Base-by-base conservation (phyloP, 2,888 invertebrate genomes). In the Liodrosophila aerea region DNA sequence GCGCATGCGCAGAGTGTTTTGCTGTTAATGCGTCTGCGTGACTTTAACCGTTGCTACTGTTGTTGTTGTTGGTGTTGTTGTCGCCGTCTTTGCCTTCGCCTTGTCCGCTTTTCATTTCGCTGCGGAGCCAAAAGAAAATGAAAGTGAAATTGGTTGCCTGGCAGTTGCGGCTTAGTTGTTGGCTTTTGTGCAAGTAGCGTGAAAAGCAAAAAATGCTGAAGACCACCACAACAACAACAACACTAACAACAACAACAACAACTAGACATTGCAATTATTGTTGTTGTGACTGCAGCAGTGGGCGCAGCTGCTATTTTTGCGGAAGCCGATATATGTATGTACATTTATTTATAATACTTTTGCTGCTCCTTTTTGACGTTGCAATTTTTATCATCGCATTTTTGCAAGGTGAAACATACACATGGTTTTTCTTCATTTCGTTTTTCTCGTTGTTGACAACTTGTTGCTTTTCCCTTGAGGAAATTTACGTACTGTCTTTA, bases 81-180 rank as follows among this genome's bases (percentile, higher is more conserved):
- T 18, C 52, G 60, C 44, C 9, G 34, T 27, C 12, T 8, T 40
- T 43, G 41, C 22, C 30, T 49, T 58, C 64, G 67, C 49, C 61
- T 61, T 51, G 60, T 74, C 69, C 64, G 69, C 62, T 72, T 76
- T 80, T 68, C 61, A 59, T 63, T 73, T 71, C 40, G 50, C 59
- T 63, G 65, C 64, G 63, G 64, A 81, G 64, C 56, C 76, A 73
- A 76, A 83, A 70, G 81, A 80, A 86, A 86, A 85, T 73, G 85
- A 85, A 85, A 85, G 86, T 87, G 86, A 87, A 86, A 87, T 78
- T 83, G 70, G 59, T 71, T 54, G 58, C 30, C 37, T 34, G 33
- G 43, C 41, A 33, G 30, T 41, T 40, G 37, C 37, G 46, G 22
- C 27, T 41, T 12, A 8, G 27, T 11, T 41, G 37, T 68, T 73